Conservation (phyloP, 2,797 vertebrate genomes). For the Falco naumanni region DNA sequence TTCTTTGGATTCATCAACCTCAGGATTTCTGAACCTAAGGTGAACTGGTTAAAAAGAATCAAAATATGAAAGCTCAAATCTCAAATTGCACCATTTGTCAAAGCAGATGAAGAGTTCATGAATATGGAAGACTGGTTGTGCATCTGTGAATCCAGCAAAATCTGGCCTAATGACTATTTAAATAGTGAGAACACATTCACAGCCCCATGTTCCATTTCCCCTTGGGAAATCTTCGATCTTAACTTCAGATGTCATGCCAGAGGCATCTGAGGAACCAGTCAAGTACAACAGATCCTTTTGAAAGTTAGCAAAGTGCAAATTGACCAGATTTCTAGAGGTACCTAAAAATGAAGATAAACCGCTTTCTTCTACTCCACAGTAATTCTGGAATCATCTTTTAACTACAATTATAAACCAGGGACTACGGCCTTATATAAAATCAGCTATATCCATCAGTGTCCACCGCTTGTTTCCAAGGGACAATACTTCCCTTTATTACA, state of each 20-base stretch:
- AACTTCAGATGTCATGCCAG: slow-evolving; percentile 11
- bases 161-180: slow-evolving; percentile 64
- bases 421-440: background rate
- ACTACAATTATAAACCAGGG: background rate
- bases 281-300: slow-evolving; percentile 8
- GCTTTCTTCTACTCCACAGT: background rate
- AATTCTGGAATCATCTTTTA: background rate
- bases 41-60: background rate
- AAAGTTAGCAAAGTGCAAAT: background rate
- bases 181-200: slow-evolving; percentile 19
- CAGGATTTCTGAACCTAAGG: background rate
- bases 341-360: background rate
- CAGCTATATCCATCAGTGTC: background rate
- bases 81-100: slow-evolving; percentile 24
- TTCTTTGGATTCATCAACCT: background rate
- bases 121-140: slow-evolving; percentile 57
- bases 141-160: slow-evolving; percentile 50
- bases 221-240: slow-evolving; percentile 16
- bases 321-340: background rate
- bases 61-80: slow-evolving; percentile 13
- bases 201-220: background rate
- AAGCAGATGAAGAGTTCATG: slow-evolving; percentile 46
- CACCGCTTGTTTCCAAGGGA: accelerated
- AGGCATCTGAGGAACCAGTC: background rate
- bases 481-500: background rate